Percentiles rank a stretch among this genome's conserved stretches.
phyloP scores from a whole-genome alignment of 1,140 invertebrate genomes.

The Myzus persicae region DNA sequence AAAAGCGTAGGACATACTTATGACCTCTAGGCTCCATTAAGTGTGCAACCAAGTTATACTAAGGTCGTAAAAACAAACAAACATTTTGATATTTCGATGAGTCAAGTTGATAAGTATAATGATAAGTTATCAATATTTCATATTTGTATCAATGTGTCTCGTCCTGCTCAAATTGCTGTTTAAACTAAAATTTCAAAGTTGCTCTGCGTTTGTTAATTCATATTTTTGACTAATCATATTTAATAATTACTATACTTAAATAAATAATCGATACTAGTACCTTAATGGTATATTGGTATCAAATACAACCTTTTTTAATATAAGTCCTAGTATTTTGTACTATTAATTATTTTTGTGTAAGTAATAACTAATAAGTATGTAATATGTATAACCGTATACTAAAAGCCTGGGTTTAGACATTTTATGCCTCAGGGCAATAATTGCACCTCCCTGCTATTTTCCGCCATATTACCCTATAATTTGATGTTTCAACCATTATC shows the following conservation, averaged over 20 bases:
- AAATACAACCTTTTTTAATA: too few relatives aligned
- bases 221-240: neutral
- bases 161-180: neutral
- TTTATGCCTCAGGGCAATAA: too few relatives aligned
- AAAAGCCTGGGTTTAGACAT: too few relatives aligned
- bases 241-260: neutral
- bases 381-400: too few relatives aligned
- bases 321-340: neutral
- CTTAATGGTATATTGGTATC: neutral
- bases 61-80: neutral
- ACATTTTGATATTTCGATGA: neutral
- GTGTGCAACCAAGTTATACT: too few relatives aligned
- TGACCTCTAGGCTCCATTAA: too few relatives aligned
- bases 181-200: neutral
- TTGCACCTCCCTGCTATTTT: too few relatives aligned
- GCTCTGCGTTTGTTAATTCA: neutral
- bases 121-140: neutral
- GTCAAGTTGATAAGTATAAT: neutral
- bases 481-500: too few relatives aligned
- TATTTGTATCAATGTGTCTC: neutral
- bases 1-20: neutral
- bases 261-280: neutral
- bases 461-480: too few relatives aligned
- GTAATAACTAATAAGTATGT: neutral
- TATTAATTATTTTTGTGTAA: neutral